Percentiles rank a stretch among this genome's conserved stretches.
Conservation (phyloP, 2,888 invertebrate genomes). For the Hypselothyrea guttata region DNA sequence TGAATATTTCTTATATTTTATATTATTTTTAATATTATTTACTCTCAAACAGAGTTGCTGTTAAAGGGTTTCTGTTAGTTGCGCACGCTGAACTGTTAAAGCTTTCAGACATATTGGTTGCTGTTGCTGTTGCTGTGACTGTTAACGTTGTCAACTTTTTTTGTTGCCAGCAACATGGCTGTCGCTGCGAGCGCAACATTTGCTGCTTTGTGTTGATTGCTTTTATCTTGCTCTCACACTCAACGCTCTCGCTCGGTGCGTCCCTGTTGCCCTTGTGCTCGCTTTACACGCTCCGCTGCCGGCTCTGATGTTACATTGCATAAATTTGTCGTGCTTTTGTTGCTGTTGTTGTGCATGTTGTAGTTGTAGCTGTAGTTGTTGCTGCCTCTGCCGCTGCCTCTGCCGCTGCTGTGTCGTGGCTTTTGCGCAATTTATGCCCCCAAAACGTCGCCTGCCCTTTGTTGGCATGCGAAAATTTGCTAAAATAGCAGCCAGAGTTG, state of each 20-base stretch:
- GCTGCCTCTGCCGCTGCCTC: slow-evolving; percentile 15
- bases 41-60: too few relatives aligned
- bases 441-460: slow-evolving; percentile 59
- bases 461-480: slow-evolving; percentile 70
- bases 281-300: slow-evolving; percentile 36
- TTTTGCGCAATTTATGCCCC: slow-evolving; percentile 68
- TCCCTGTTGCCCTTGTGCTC: slow-evolving; percentile 16
- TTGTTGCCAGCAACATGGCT: slow-evolving; percentile 51
- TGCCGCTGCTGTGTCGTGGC: slow-evolving; percentile 17
- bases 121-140: slow-evolving; percentile 9
- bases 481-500: slow-evolving; percentile 65
- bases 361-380: slow-evolving; percentile 20
- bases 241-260: not conserved
- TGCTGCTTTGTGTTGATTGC: slow-evolving; percentile 37
- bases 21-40: too few relatives aligned
- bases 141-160: slow-evolving; percentile 35
- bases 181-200: slow-evolving; percentile 61
- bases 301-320: slow-evolving; percentile 57
- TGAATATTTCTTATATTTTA: too few relatives aligned
- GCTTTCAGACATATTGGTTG: not conserved
- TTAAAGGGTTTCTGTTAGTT: too few relatives aligned
- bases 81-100: too few relatives aligned
- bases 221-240: not conserved
- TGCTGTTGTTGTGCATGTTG: slow-evolving; percentile 22
- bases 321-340: slow-evolving; percentile 68